phyloP scores from a whole-genome alignment of 2,113 vertebrate species.

The Poicephalus gulielmi region DNA sequence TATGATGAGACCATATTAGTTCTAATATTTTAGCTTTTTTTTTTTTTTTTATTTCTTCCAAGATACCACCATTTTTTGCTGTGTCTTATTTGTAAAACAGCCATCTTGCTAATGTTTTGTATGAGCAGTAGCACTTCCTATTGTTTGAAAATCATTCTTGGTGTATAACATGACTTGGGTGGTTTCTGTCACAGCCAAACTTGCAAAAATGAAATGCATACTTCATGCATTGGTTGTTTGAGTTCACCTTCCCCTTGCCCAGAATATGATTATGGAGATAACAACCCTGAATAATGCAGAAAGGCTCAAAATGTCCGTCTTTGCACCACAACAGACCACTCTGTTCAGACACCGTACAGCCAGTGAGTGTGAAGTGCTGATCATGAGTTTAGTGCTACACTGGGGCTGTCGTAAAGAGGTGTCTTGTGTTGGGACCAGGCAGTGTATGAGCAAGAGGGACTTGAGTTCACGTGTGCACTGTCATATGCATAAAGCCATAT shows the following conservation, averaged over 20 bases:
- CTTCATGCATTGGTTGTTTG: background rate
- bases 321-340: background rate
- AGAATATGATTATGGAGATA: rapidly evolving
- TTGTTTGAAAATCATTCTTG: background rate
- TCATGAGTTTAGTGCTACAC: rapidly evolving
- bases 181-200: background rate
- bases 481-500: background rate
- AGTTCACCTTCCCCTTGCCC: background rate
- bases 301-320: background rate
- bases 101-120: background rate
- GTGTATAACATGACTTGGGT: background rate
- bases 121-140: background rate
- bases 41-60: background rate
- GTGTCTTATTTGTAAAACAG: background rate
- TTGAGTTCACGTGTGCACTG: rapidly evolving
- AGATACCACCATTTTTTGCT: background rate
- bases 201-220: background rate
- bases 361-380: rapidly evolving
- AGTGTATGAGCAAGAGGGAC: rapidly evolving
- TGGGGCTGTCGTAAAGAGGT: rapidly evolving
- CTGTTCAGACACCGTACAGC: rapidly evolving
- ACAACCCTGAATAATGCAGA: background rate
- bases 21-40: background rate
- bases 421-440: background rate
- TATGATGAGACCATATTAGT: background rate